Conservation (phyloP, 2,113 vertebrate species). For the Eubucco bourcierii region DNA sequence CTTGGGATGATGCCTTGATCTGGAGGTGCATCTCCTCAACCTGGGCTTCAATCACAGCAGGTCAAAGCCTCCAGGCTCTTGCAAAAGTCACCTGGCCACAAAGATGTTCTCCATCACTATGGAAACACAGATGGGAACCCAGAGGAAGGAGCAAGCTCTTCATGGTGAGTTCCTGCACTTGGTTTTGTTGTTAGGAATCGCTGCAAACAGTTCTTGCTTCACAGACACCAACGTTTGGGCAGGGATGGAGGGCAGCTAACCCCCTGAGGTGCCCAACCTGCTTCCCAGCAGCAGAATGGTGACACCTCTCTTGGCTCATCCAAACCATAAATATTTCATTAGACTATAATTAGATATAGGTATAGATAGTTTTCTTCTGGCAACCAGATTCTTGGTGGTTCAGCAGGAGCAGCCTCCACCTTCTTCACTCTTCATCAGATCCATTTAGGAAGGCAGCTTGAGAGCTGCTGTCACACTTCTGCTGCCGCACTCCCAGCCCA, state of each 20-base stretch:
- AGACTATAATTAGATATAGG: no score
- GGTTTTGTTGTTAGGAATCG: not conserved
- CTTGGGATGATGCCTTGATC: not conserved
- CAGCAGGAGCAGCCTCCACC: not conserved
- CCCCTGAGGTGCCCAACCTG: rapidly evolving
- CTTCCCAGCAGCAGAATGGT: not conserved
- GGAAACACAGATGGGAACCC: not conserved
- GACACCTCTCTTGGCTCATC: not conserved
- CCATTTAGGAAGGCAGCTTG: constrained; percentile 46
- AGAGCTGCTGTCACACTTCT: not conserved
- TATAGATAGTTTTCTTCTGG: not conserved
- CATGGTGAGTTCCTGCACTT: not conserved
- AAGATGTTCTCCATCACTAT: not conserved
- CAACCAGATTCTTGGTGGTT: rapidly evolving
- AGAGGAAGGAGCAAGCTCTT: rapidly evolving
- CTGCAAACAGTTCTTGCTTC: rapidly evolving
- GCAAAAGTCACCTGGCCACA: not conserved
- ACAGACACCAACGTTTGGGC: rapidly evolving
- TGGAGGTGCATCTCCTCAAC: not conserved
- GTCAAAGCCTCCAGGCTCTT: not conserved
- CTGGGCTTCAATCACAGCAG: rapidly evolving
- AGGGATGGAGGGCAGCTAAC: not conserved
- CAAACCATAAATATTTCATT: not conserved
- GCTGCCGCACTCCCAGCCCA: constrained; percentile 46
- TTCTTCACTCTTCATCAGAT: constrained; percentile 73